phyloP scores from a whole-genome alignment of 2,888 invertebrate genomes.

The Lamellibrachia satsuma region DNA sequence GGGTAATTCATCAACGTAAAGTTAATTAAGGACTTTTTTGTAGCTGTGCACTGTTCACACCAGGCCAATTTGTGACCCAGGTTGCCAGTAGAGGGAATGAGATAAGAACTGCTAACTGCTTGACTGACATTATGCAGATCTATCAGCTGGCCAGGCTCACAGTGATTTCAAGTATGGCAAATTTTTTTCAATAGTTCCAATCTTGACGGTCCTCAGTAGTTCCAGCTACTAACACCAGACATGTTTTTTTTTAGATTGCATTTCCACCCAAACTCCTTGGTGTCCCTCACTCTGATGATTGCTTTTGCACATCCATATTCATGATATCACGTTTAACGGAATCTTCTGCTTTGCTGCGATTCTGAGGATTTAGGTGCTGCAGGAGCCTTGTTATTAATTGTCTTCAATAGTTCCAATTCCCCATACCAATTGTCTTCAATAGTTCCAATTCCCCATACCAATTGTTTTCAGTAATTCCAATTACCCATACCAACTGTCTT shows the following conservation, averaged over 20 bases:
- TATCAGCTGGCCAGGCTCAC: neutral
- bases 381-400: too few species aligned
- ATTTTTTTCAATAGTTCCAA: neutral
- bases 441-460: too few species aligned
- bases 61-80: neutral
- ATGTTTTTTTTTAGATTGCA: too few species aligned
- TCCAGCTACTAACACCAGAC: too few species aligned
- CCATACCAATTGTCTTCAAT: neutral
- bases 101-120: neutral
- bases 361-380: too few species aligned
- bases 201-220: neutral
- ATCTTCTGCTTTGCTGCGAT: too few species aligned
- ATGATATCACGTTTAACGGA: too few species aligned
- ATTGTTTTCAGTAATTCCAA: neutral
- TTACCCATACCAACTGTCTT: too few species aligned
- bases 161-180: neutral
- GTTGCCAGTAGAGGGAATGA: neutral
- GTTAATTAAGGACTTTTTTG: neutral
- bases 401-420: neutral
- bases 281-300: too few species aligned
- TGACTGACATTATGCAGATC: neutral
- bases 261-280: too few species aligned
- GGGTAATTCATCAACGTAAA: neutral
- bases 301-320: too few species aligned
- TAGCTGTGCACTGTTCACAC: neutral